Conservation (phyloP, 2,113 vertebrate genomes). For the Passer domesticus region DNA sequence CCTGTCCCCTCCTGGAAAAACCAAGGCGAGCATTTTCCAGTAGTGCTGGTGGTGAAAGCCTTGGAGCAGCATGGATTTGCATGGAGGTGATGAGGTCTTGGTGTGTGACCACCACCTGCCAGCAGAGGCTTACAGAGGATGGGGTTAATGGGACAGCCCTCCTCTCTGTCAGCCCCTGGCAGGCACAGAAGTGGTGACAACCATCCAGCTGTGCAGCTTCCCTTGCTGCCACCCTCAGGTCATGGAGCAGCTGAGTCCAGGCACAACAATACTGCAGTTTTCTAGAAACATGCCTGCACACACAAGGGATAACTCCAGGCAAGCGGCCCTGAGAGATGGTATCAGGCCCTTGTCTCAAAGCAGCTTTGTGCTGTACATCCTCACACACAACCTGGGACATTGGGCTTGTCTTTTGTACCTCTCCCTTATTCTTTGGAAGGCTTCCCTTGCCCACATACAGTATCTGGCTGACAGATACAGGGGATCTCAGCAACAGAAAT, state of each 20-base stretch:
- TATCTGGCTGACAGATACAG: not conserved
- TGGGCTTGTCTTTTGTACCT: not conserved
- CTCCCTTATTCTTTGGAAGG: not conserved
- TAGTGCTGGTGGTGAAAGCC: not conserved
- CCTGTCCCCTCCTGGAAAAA: not conserved
- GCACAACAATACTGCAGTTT: rapidly evolving
- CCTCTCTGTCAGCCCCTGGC: not conserved
- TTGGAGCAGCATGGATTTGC: not conserved
- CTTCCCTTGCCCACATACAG: not conserved
- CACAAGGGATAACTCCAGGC: not conserved
- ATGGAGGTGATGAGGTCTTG: not conserved
- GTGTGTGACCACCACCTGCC: not conserved
- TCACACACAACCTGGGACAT: not conserved
- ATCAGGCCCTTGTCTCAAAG: not conserved
- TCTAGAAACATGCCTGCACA: not conserved
- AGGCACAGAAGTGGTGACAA: not conserved
- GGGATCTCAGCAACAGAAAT: not conserved
- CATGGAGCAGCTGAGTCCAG: not conserved
- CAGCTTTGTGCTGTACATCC: not conserved
- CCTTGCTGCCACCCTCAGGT: not conserved
- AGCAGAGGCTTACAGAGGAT: not conserved
- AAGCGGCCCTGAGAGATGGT: not conserved
- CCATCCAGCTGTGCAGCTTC: not conserved
- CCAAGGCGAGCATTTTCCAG: not conserved
- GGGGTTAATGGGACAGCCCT: not conserved